Base-by-base conservation (phyloP, 53 echinoderm and acorn worm species). In the Pentamera pediparva region DNA sequence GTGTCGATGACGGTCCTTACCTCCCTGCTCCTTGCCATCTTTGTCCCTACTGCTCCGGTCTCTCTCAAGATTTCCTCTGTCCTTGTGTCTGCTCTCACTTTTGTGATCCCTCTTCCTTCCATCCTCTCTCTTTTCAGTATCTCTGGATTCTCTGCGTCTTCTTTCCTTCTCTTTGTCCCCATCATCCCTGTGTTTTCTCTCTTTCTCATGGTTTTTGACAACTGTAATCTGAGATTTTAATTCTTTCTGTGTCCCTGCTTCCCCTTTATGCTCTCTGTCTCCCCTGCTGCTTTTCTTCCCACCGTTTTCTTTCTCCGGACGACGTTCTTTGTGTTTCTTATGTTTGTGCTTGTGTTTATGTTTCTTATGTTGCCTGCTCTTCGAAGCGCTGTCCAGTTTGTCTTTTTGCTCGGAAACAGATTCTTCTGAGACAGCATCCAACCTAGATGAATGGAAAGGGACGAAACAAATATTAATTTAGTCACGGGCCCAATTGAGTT, bases 311-410 rank as follows among this genome's bases (percentile, higher is more conserved):
- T 28, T 27, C 29, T 60, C 18, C 61, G 10, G n/a, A n/a, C n/a
- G n/a, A n/a, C n/a, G n/a, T n/a, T n/a, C 35, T n/a, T 50, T 50
- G 38, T 72, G 73, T 47, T 72, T 72, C 73, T 72, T 85, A 57
- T 85, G 85, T 70, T 79, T 85, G 26, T 85, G 85, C 51, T 79
- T 62, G 25, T 73, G 72, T 37, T 84, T 80, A 28, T 71, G 62
- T 37, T 74, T 61, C 37, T 76, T 77, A 15, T 80, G 57, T 13
- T 70, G 56, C 33, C 47, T 43, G 74, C 39, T 73, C 35, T 75
- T 59, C 4, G 26, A 22, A 30, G 36, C 22, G 17, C 56, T 64
- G 31, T 79, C 61, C 19, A 41, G 70, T 32, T 65, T 70, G 32
- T 79, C 71, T 28, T 79, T 51, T 37, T 84, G 75, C 41, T 82